phyloP scores from a whole-genome alignment of 2,888 invertebrate genomes.

The Drosophila sordidapex region DNA sequence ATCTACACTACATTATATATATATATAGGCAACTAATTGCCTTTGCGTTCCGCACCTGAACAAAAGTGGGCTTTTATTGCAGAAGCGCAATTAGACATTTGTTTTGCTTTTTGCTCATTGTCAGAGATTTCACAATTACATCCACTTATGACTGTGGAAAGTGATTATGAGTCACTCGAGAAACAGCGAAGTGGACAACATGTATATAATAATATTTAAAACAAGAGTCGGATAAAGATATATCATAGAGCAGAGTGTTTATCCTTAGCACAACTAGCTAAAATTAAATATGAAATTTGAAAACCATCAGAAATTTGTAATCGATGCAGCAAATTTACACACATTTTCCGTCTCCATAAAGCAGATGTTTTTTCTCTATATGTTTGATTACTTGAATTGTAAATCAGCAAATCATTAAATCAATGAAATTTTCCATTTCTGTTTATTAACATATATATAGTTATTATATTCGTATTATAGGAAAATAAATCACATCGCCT shows the following conservation, averaged over 20 bases:
- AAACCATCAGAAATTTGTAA: not conserved
- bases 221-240: not conserved
- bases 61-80: slow-evolving; percentile 3
- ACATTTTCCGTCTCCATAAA: not conserved
- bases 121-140: slow-evolving; percentile 7
- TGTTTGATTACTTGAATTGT: too few species aligned
- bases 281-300: not conserved
- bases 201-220: not conserved
- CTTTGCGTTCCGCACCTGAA: not conserved
- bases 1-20: not conserved
- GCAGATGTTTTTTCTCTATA: not conserved
- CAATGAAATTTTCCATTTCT: not conserved
- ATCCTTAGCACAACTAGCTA: not conserved
- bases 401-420: not conserved
- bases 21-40: slow-evolving; percentile 3
- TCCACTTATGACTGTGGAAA: not conserved
- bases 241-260: not conserved
- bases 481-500: too few species aligned
- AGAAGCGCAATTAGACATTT: not conserved
- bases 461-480: too few species aligned
- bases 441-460: not conserved
- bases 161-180: not conserved
- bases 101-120: not conserved
- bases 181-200: not conserved
- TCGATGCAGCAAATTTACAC: not conserved